Evolutionary conservation across 2,888 invertebrate genomes (phyloP), one percentile per base, ranked within the genome.

Genomic region (Acanthosoma haemorrhoidale): DNA sequence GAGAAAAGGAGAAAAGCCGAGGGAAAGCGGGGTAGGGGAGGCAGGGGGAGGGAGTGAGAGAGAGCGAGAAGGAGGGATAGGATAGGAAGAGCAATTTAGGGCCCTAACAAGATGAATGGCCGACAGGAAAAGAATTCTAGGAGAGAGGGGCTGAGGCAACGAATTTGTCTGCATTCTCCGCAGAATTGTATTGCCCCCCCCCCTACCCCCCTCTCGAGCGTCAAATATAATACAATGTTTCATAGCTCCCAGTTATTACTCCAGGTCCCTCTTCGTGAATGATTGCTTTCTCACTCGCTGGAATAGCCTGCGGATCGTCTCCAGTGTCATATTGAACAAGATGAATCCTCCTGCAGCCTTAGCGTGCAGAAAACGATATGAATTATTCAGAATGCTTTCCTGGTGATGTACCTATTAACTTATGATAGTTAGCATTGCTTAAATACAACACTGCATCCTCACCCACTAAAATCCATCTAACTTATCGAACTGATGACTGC

Each of bases 1-100:
- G 25, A 63, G 34, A 63, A 34, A 8, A 63, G 63, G 68, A 58
- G 71, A 67, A 60, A 60, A 67, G 41, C 15, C 51, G 29, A 51
- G 36, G 21, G 32, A 29, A 32, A 69, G 60, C 43, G 59, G 69
- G 63, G 43, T n/a, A n/a, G 25, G 88, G 88, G 88, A 36, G 68
- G 41, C 38, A 63, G 70, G 71, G 70, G 67, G 60, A 64, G 60
- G 58, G 67, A 39, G 51, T 43, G 66, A 32, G 51, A 57, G 59
- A 36, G 67, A 59, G 69, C 34, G 68, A 21, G 76, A 74, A 72
- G 74, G 76, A 75, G 78, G 75, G 70, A 41, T 68, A 70, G 72
- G 72, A 69, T 76, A 76, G 75, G 75, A 75, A 70, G 70, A 61
- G 70, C 72, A 73, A 75, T 74, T 75, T 75, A 69, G 70, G 72